A percentile compares a stretch with the other conserved stretches of the same genome.
Conservation (phyloP, 2,113 vertebrate species). For the Myrmecophaga tridactyla region DNA sequence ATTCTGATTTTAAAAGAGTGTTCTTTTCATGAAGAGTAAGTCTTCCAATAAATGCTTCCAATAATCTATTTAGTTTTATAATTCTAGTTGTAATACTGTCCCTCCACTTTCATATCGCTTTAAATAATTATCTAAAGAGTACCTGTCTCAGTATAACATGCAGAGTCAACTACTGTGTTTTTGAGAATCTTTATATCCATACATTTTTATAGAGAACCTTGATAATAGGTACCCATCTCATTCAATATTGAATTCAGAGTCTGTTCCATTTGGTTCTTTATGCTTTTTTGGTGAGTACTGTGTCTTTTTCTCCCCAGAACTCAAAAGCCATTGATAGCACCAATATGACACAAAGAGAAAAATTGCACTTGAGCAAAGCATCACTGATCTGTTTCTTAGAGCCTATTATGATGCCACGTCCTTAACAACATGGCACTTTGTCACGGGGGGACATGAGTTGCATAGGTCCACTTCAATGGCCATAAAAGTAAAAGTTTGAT, state of each 20-base stretch:
- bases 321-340: constrained; percentile 18
- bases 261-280: neutral
- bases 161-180: neutral
- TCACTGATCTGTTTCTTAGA: constrained; percentile 22
- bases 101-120: neutral
- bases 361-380: neutral
- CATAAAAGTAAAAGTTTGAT: neutral
- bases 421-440: constrained; percentile 38
- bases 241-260: neutral
- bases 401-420: constrained; percentile 9
- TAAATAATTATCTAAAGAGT: neutral
- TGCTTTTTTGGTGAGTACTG: neutral
- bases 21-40: neutral
- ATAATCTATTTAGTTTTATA: neutral
- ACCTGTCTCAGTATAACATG: neutral
- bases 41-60: neutral
- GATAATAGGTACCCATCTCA: neutral
- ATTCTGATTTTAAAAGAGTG: constrained; percentile 31
- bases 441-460: constrained; percentile 39
- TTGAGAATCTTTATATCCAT: neutral
- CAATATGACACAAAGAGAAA: constrained; percentile 1
- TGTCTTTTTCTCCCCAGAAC: neutral
- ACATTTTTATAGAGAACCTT: neutral
- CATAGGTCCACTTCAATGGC: neutral
- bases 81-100: neutral